Percentiles rank a stretch among this genome's conserved stretches.
phyloP scores from a whole-genome alignment of 2,888 invertebrate genomes.

The Bombylius major region DNA sequence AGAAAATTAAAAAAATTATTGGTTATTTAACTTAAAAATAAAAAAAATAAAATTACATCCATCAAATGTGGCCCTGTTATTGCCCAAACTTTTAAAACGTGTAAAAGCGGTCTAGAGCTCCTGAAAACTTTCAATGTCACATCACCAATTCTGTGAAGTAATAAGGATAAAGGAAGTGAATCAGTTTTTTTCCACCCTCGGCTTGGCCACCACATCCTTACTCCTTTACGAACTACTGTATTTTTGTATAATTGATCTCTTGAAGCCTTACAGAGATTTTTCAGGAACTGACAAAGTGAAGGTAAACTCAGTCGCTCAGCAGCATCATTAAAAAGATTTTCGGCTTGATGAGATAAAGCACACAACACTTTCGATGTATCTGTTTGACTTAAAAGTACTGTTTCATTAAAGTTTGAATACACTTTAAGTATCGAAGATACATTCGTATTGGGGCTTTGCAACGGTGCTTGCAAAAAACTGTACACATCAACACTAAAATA shows the following conservation, averaged over 20 bases:
- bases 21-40: too few relatives aligned
- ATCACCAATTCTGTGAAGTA: constrained; percentile 76
- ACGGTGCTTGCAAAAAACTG: constrained; percentile 62
- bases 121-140: constrained; percentile 76
- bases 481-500: constrained; percentile 64
- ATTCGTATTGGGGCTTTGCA: constrained; percentile 47
- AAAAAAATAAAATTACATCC: constrained; percentile 48
- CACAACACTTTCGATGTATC: constrained; percentile 83
- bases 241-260: constrained; percentile 51
- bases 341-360: constrained; percentile 78
- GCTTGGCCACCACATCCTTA: constrained; percentile 36
- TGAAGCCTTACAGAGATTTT: constrained; percentile 73
- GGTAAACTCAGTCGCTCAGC: constrained; percentile 76
- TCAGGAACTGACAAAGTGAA: constrained; percentile 69
- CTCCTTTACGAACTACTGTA: constrained; percentile 37
- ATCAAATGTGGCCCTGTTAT: constrained; percentile 86
- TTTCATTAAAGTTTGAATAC: constrained; percentile 35
- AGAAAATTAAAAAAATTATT: not conserved
- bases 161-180: constrained; percentile 42
- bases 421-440: constrained; percentile 35
- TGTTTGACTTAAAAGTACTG: constrained; percentile 54
- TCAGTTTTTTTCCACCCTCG: constrained; percentile 37
- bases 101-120: constrained; percentile 76
- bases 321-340: constrained; percentile 80
- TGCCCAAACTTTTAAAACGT: constrained; percentile 87